Conservation (phyloP, 2,888 invertebrate genomes). For the Lamellibrachia columna region DNA sequence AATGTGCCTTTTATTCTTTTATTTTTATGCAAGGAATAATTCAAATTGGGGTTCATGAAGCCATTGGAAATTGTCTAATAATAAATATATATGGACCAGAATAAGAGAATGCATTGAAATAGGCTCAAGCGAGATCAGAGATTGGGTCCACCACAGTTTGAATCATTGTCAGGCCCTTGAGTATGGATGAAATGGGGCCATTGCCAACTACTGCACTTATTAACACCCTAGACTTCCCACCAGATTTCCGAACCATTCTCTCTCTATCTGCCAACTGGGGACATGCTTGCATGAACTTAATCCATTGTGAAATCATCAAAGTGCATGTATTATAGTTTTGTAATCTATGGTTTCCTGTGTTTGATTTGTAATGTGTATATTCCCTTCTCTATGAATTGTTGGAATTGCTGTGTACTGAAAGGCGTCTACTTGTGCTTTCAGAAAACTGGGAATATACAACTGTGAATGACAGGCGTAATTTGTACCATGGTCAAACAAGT, state of each 20-base stretch:
- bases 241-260: background rate
- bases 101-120: background rate
- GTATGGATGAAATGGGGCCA: background rate
- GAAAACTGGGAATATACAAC: constrained; percentile 57
- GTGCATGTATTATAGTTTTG: background rate
- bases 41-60: background rate
- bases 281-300: background rate
- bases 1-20: background rate
- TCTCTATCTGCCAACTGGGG: background rate
- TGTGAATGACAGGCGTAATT: constrained; percentile 45
- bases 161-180: background rate
- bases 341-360: background rate
- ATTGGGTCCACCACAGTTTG: background rate
- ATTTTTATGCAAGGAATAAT: background rate
- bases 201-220: too few relatives aligned
- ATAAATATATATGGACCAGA: background rate
- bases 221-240: background rate
- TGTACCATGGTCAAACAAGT: constrained; percentile 43
- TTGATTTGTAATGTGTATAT: background rate
- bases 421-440: constrained; percentile 35
- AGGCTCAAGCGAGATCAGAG: background rate
- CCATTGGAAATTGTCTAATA: background rate
- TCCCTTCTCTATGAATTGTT: background rate
- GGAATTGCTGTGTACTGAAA: background rate
- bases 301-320: too few relatives aligned